Evolutionary conservation across 2,888 invertebrate genomes (phyloP).

Genomic region (Plutella xylostella): DNA sequence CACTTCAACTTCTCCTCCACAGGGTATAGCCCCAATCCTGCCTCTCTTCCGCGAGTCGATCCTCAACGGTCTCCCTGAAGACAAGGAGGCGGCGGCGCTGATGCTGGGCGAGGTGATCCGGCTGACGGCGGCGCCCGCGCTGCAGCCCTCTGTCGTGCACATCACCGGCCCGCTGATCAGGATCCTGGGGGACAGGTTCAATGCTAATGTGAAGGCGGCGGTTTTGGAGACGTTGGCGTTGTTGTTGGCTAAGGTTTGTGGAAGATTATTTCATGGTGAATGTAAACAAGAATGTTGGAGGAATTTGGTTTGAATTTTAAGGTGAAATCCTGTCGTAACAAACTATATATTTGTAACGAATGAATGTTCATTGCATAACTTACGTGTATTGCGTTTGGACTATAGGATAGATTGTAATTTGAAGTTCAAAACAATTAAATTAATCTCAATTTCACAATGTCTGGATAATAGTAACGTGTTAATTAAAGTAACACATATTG

Average conservation of each 20-base stretch:
- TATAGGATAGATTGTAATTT: no score
- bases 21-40: slow-evolving; percentile 92
- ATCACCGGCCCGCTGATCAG: slow-evolving; percentile 98
- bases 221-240: slow-evolving; percentile 94
- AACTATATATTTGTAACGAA: no score
- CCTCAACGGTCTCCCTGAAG: slow-evolving; percentile 93
- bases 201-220: slow-evolving; percentile 93
- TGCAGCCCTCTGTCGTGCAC: slow-evolving; percentile 96
- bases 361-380: no score
- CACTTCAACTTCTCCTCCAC: slow-evolving; percentile 14
- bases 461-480: no score
- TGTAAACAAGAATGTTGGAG: no score
- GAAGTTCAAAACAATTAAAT: no score
- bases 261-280: no score
- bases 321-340: no score
- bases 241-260: slow-evolving; percentile 85
- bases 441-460: no score
- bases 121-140: slow-evolving; percentile 85
- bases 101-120: slow-evolving; percentile 88
- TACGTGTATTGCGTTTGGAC: no score
- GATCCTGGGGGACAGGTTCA: slow-evolving; percentile 95
- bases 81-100: slow-evolving; percentile 95
- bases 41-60: slow-evolving; percentile 97
- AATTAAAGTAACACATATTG: no score
- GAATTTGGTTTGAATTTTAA: no score